Conservation (phyloP, 37 sponge, comb jelly and placozoan genomes). For the Ephydatia muelleri region DNA sequence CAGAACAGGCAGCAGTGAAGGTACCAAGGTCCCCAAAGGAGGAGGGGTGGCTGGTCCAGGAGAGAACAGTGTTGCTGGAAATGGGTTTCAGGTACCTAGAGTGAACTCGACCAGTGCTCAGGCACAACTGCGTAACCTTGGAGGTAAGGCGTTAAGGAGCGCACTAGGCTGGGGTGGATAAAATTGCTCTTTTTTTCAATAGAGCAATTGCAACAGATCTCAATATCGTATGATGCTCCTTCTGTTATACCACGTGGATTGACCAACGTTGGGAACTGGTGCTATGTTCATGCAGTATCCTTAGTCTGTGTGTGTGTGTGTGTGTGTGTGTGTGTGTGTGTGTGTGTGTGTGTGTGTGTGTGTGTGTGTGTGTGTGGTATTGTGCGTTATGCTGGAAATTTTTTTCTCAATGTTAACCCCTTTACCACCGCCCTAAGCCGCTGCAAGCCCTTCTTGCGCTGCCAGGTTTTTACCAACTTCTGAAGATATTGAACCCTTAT, state of each 20-base stretch:
- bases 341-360: too few species aligned
- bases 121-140: conserved; percentile 25
- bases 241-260: conserved; percentile 81
- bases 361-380: conserved; percentile 24
- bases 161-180: neutral
- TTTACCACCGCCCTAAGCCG: conserved; percentile 25
- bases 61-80: neutral
- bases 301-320: neutral
- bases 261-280: conserved; percentile 81
- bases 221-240: conserved; percentile 27
- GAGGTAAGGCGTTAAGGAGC: conserved; percentile 11
- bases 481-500: conserved; percentile 31
- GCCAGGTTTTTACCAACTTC: conserved; percentile 61
- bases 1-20: neutral
- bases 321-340: neutral
- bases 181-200: conserved; percentile 15
- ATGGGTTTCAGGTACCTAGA: neutral
- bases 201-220: conserved; percentile 52
- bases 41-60: neutral
- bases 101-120: neutral
- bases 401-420: neutral
- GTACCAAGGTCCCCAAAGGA: neutral
- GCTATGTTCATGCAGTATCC: conserved; percentile 92
- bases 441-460: conserved; percentile 79
- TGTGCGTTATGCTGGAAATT: neutral